Percentiles rank a stretch among this genome's conserved stretches.
Evolutionary conservation across 2,797 vertebrate species (phyloP).

Genomic region (Danio tinwini): DNA sequence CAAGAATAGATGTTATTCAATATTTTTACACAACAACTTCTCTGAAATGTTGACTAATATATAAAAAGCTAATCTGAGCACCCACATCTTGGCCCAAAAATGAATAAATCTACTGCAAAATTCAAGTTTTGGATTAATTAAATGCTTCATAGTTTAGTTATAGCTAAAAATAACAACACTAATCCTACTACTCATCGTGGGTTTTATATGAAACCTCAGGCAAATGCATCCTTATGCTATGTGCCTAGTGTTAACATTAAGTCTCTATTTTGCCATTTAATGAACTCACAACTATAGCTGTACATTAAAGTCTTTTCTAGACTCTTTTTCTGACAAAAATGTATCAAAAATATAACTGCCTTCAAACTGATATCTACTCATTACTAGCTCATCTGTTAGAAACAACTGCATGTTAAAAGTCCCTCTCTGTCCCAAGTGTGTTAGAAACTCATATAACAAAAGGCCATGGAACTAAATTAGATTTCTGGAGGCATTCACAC

Average conservation of each 20-base stretch:
- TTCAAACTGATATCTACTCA: conserved; percentile 14
- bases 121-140: no score
- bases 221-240: background rate
- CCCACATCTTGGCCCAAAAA: no score
- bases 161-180: background rate
- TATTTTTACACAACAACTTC: no score
- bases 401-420: background rate
- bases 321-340: background rate
- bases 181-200: background rate
- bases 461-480: conserved; percentile 50
- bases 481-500: conserved; percentile 54
- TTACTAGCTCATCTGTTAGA: conserved; percentile 20
- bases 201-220: background rate
- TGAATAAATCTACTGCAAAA: no score
- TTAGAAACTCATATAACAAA: conserved; percentile 57
- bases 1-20: no score
- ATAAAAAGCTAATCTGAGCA: no score
- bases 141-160: background rate
- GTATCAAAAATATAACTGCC: conserved; percentile 9
- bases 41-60: no score
- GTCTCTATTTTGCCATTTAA: conserved; percentile 6
- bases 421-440: conserved; percentile 54
- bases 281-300: background rate
- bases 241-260: background rate
- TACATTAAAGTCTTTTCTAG: background rate